Evolutionary conservation across 2,888 invertebrate species (phyloP), one percentile per base, ranked within the genome.

Genomic region (Cryptocephalus moraei): DNA sequence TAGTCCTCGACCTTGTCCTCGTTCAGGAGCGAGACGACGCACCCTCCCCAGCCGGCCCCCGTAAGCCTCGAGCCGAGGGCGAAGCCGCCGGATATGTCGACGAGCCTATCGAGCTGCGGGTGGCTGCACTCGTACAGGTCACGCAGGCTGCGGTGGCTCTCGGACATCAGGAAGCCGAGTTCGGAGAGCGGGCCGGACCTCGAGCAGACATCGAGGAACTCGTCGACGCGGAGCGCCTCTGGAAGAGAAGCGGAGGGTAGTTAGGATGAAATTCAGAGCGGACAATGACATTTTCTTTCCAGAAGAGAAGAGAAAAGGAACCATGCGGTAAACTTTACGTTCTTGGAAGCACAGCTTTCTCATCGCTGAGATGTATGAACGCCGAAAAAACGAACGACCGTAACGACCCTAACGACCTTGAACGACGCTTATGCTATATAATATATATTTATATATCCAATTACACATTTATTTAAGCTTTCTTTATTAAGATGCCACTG

Each of bases 11-110:
- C 81, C 51, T 79, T 76, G 42, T 80, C 77, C 47, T 77, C 76
- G 1, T 79, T 76, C 46, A 89, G 82, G 54, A 95, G 72, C 12
- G 93, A 91, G 9, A 99, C 93, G 46, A 86, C 81, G 70, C 96
- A 97, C 6, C 99, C 99, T 34, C 97, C 99, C 97, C 97, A 97
- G 8, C 86, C 86, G 59, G 97, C 97, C 33, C 97, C 99, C 1
- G 97, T 97, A 36, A 99, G 74, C 44, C 97, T 80, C n/a, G 91
- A 88, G 39, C 91, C 88, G n/a, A 79, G 74, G 13, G 68, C 57
- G 34, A 63, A 50, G 43, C 81, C 79, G 44, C 77, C 74, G 8
- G 87, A 88, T 62, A 86, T 70, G 32, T 82, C 75, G 13, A 94
- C 90, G 14, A 97, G 76, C 58, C 51, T 73, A 68, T 99, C 94